phyloP scores from a whole-genome alignment of 2,888 invertebrate genomes.

The Hydriomena furcata region DNA sequence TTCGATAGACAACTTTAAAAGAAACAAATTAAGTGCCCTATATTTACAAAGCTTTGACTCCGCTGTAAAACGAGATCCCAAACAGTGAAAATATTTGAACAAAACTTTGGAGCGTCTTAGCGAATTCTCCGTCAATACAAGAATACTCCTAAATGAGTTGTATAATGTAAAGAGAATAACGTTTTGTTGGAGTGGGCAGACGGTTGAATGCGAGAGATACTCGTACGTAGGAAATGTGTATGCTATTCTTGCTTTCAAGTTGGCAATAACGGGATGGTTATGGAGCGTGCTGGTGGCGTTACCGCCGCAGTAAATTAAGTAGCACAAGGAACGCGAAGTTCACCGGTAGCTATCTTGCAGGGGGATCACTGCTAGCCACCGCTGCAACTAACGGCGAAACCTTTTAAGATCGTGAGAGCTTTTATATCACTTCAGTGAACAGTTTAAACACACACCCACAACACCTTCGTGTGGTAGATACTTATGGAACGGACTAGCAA shows the following conservation, averaged over 20 bases:
- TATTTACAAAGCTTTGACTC: slow-evolving; percentile 38
- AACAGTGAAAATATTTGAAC: slow-evolving; percentile 36
- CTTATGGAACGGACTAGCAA: slow-evolving; percentile 26
- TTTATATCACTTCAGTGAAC: slow-evolving; percentile 47
- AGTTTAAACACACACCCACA: slow-evolving; percentile 43
- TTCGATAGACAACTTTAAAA: slow-evolving; percentile 24
- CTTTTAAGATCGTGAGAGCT: slow-evolving; percentile 52
- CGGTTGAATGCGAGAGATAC: slow-evolving; percentile 73
- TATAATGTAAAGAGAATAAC: slow-evolving; percentile 60
- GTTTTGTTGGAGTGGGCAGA: slow-evolving; percentile 64
- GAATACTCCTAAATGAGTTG: slow-evolving; percentile 45
- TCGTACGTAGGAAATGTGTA: slow-evolving; percentile 77
- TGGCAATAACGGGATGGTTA: slow-evolving; percentile 79
- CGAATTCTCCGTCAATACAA: slow-evolving; percentile 40
- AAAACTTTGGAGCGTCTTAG: slow-evolving; percentile 36
- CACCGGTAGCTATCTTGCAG: slow-evolving; percentile 60
- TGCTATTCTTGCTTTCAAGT: slow-evolving; percentile 79
- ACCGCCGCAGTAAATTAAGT: slow-evolving; percentile 78
- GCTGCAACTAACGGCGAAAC: slow-evolving; percentile 48
- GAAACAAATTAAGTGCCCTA: slow-evolving; percentile 32
- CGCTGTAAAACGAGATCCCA: slow-evolving; percentile 33
- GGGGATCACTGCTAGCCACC: slow-evolving; percentile 60
- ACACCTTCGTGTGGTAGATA: slow-evolving; percentile 27
- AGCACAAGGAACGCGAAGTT: slow-evolving; percentile 60
- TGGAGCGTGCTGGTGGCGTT: slow-evolving; percentile 80